A percentile compares a stretch with the other conserved stretches of the same genome.
These are phyloP conservation scores for Rhadinocentrus ornatus DNA, from an alignment of 2,797 vertebrate genomes.

Conservation along the genomic window DNA sequence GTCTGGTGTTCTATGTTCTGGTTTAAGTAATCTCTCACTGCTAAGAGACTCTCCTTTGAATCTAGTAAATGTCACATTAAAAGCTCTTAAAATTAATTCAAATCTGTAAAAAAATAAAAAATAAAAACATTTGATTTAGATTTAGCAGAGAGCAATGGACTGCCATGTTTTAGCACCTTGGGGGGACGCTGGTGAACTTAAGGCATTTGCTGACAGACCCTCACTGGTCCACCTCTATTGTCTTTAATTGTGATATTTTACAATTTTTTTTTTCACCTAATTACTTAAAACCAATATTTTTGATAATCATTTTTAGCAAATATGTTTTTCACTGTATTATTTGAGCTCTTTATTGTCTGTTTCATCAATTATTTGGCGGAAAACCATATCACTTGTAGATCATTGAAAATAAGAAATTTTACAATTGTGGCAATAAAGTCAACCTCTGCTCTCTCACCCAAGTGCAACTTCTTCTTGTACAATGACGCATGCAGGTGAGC, in stretches of 20 bases:
- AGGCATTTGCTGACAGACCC: too few species aligned
- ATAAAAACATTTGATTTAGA: too few species aligned
- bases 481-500: neutral
- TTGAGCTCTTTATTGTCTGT: neutral
- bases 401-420: neutral
- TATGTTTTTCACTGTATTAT: neutral
- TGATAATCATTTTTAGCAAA: too few species aligned
- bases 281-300: neutral
- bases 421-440: neutral
- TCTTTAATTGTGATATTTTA: neutral
- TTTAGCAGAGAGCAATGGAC: too few species aligned
- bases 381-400: neutral
- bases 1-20: too few species aligned
- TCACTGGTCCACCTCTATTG: neutral
- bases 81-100: neutral
- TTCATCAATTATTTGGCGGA: neutral
- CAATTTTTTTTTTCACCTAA: neutral
- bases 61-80: neutral
- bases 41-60: neutral
- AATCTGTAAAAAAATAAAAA: too few species aligned
- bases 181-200: too few species aligned
- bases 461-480: slow-evolving; percentile 17
- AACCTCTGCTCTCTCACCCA: slow-evolving; percentile 1
- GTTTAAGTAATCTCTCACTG: neutral
- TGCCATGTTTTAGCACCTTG: too few species aligned